phyloP scores from a whole-genome alignment of 92 coral and sea anemone genomes.

The Epizoanthus ramosus region DNA sequence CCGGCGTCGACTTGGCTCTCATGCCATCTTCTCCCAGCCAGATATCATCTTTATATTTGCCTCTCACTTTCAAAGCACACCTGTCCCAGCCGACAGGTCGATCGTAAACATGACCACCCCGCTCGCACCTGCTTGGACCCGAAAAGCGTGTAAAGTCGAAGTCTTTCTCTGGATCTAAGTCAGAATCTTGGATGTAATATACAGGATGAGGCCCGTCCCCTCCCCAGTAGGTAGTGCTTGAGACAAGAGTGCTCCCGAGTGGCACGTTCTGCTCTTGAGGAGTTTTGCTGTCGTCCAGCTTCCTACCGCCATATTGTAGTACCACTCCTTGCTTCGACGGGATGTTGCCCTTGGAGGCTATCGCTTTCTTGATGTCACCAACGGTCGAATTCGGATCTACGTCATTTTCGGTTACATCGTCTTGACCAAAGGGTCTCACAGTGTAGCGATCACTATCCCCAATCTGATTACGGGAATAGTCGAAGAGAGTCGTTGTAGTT shows the following conservation, averaged over 20 bases:
- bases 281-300: slow-evolving; percentile 7
- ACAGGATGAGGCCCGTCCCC: slow-evolving; percentile 15
- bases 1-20: slow-evolving; percentile 33
- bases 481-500: neutral
- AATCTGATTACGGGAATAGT: slow-evolving; percentile 2
- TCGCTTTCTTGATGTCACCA: slow-evolving; percentile 16
- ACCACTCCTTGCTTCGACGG: neutral
- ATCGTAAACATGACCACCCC: slow-evolving; percentile 41
- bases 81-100: slow-evolving; percentile 63
- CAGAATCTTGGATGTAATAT: slow-evolving; percentile 3
- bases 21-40: slow-evolving; percentile 58
- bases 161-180: slow-evolving; percentile 15
- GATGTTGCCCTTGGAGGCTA: slow-evolving; percentile 9
- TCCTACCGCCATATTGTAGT: slow-evolving; percentile 16
- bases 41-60: slow-evolving; percentile 40
- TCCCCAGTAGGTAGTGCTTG: neutral
- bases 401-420: slow-evolving; percentile 6
- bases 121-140: neutral
- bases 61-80: slow-evolving; percentile 52
- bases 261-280: slow-evolving; percentile 15
- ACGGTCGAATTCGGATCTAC: slow-evolving; percentile 13
- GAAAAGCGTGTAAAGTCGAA: neutral
- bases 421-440: slow-evolving; percentile 14
- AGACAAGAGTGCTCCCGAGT: slow-evolving; percentile 2
- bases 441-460: neutral